Evolutionary conservation across 2,888 invertebrate genomes (phyloP), one percentile per base, ranked within the genome.

Genomic region (Ennomos fuscantarius): DNA sequence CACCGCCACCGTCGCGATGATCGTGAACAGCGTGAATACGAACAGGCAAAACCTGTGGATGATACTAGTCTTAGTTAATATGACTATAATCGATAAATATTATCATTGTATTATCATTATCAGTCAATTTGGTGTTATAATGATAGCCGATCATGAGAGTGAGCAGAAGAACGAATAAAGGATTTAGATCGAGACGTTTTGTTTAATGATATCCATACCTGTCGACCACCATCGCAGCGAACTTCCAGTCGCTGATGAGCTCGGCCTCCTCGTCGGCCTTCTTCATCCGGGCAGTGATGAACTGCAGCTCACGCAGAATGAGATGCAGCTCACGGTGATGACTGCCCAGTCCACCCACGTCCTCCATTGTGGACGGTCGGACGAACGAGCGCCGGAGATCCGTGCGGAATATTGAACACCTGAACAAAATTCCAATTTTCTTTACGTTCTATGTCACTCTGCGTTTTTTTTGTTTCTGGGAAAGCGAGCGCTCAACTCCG

Each of bases 221-320:
- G 93, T 99, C 99, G 84, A 99, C 98, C 84, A 99, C 99, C 97
- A 99, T 98, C 69, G 98, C 99, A 56, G 99, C 99, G 86, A 99
- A 99, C 87, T 98, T 98, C 99, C 99, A 99, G 87, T 99, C 99
- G 89, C 96, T 97, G 76, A 97, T 97, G 70, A 97, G 94, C 84
- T 98, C 98, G 56, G 96, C 96, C 81, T 98, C 97, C 77, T 98
- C 97, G 81, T 99, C 99, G 54, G 98, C 96, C 86, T 98, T 97
- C 86, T 96, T 96, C 96, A 99, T 97, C 77, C 98, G 95, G 73
- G 95, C 95, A 39, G 99, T 99, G 83, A 99, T 98, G 93, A 98
- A 98, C 91, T 97, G 97, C 72, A 99, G 93, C 93, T 99, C 99
- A 73, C 96, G 95, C 68, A 99, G 94, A 82, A 99, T 99, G 81